A percentile compares a stretch with the other conserved stretches of the same genome.
These are phyloP conservation scores for Anomalospiza imberbis DNA, from an alignment of 2,797 vertebrate genomes.

Conservation along the genomic window DNA sequence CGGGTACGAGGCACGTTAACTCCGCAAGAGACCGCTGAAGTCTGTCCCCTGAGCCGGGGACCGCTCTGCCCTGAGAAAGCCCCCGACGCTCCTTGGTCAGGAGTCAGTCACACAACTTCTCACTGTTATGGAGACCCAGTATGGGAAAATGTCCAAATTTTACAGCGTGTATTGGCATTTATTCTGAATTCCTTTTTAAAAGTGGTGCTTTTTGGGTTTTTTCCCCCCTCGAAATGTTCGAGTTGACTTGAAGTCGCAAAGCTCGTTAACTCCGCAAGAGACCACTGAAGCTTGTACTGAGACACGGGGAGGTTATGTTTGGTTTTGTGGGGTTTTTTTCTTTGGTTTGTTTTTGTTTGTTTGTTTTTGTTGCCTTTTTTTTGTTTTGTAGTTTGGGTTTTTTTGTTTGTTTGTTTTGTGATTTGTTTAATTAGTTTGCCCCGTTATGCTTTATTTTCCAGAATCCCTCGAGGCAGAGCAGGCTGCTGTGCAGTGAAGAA, in stretches of 20 bases:
- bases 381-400: too few relatives aligned
- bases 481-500: neutral
- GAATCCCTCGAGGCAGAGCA: neutral
- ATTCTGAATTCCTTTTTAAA: neutral
- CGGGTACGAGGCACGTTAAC: too few relatives aligned
- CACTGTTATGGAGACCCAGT: neutral
- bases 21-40: too few relatives aligned
- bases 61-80: too few relatives aligned
- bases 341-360: too few relatives aligned
- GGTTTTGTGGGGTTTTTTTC: neutral
- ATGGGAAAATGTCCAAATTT: neutral
- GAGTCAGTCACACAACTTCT: neutral
- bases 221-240: neutral
- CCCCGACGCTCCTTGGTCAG: fast-evolving
- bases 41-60: too few relatives aligned
- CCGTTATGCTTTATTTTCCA: neutral
- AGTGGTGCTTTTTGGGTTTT: neutral
- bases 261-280: fast-evolving
- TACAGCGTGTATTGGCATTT: neutral
- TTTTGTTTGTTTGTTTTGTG: neutral
- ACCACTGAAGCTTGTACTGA: neutral
- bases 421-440: neutral
- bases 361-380: neutral
- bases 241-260: neutral
- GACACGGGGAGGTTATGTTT: too few relatives aligned